Conservation (phyloP, 2,888 invertebrate genomes). For the Hipparchia semele region DNA sequence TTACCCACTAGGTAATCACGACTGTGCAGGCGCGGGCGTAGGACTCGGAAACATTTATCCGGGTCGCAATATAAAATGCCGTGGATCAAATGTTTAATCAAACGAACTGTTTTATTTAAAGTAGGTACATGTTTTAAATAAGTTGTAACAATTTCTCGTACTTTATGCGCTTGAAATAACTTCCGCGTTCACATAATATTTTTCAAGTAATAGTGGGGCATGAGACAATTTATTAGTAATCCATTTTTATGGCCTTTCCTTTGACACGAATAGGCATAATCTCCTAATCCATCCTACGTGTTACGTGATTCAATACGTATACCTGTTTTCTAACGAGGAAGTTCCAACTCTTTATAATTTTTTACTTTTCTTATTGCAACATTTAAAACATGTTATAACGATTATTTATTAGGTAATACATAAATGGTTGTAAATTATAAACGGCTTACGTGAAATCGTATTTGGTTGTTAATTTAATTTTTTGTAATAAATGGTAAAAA, state of each 20-base stretch:
- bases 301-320: conserved; percentile 8
- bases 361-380: background rate
- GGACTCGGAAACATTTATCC: too few species aligned
- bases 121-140: too few species aligned
- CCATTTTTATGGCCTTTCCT: background rate
- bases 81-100: too few species aligned
- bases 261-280: conserved; percentile 4
- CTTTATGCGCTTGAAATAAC: background rate
- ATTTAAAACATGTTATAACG: background rate
- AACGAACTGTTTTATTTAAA: too few species aligned
- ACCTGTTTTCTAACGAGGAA: background rate
- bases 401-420: background rate
- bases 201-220: background rate
- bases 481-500: too few species aligned
- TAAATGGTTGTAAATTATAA: background rate
- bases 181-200: background rate
- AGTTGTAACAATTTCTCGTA: background rate
- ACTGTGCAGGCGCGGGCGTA: too few species aligned
- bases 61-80: too few species aligned
- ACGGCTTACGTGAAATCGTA: background rate
- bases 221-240: background rate
- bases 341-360: background rate
- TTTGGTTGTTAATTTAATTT: background rate
- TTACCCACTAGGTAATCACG: too few species aligned
- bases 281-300: conserved; percentile 10